A percentile compares a stretch with the other conserved stretches of the same genome.
These are phyloP conservation scores for Steatocranus sp. DNA, from an alignment of 2,797 vertebrate genomes.

Conservation along the genomic window DNA sequence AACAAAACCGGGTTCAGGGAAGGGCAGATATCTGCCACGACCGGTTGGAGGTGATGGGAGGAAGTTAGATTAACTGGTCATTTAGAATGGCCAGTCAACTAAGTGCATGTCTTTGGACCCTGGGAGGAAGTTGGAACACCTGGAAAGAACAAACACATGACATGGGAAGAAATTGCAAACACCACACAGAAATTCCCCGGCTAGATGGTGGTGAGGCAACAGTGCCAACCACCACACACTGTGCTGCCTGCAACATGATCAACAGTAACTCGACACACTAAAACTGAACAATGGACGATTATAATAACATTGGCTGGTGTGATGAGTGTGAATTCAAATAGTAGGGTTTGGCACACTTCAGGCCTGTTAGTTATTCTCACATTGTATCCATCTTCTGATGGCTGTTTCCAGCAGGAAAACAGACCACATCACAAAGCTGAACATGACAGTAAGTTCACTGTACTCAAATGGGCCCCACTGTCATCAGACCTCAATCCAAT, in stretches of 20 bases:
- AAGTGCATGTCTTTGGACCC: not conserved
- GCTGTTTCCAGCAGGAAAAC: not conserved
- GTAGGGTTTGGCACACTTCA: not conserved
- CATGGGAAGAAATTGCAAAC: not conserved
- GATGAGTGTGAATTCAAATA: not conserved
- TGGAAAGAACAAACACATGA: not conserved
- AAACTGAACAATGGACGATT: not conserved
- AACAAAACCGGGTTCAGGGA: not conserved
- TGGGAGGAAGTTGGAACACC: not conserved
- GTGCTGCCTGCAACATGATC: not conserved
- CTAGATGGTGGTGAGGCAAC: not conserved
- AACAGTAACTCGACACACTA: not conserved
- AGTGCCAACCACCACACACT: not conserved
- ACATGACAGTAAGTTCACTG: not conserved
- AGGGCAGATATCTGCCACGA: not conserved
- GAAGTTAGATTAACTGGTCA: not conserved
- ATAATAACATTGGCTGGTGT: not conserved
- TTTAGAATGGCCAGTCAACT: not conserved
- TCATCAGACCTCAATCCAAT: not conserved
- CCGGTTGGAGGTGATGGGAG: not conserved
- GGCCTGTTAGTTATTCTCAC: not conserved
- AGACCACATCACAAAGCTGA: not conserved
- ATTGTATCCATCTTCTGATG: not conserved
- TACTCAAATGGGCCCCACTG: not conserved
- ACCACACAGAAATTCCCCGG: not conserved